Conservation (phyloP, 2,113 vertebrate species). For the Rhegmatorhina hoffmannsi region DNA sequence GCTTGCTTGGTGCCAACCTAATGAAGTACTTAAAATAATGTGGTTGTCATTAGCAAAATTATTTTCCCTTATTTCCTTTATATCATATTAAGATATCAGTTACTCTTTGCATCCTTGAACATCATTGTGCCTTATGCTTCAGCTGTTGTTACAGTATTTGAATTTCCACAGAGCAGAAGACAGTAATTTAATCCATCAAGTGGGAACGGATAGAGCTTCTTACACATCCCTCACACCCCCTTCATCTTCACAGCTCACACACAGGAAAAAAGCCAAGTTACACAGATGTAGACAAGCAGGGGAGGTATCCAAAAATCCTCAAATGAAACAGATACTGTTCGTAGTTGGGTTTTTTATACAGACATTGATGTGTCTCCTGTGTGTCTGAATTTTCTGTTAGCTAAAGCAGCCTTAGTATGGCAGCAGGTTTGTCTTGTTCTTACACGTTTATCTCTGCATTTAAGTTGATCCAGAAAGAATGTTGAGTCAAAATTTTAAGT, state of each 20-base stretch:
- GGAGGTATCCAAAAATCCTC: background rate
- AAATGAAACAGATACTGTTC: background rate
- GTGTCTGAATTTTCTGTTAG: background rate
- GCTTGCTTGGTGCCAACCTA: background rate
- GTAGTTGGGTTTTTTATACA: background rate
- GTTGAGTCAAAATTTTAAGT: background rate
- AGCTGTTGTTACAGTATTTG: background rate
- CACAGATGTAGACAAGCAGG: background rate
- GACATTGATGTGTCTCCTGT: background rate
- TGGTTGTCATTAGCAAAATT: background rate
- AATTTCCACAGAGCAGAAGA: constrained; percentile 1
- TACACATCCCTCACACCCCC: background rate
- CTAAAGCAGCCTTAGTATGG: background rate
- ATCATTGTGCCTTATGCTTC: background rate
- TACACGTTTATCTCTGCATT: background rate
- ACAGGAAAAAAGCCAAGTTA: background rate
- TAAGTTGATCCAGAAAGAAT: background rate
- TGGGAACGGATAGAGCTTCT: background rate
- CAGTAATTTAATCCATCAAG: constrained; percentile 1
- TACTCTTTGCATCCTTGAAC: background rate
- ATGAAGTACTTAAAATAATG: background rate
- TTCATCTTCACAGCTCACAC: background rate
- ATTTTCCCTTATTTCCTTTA: background rate
- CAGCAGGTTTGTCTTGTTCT: background rate
- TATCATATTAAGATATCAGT: background rate